Evolutionary conservation across 1,140 invertebrate genomes (phyloP), one percentile per base, ranked within the genome.

Genomic region (Sipha flava): DNA sequence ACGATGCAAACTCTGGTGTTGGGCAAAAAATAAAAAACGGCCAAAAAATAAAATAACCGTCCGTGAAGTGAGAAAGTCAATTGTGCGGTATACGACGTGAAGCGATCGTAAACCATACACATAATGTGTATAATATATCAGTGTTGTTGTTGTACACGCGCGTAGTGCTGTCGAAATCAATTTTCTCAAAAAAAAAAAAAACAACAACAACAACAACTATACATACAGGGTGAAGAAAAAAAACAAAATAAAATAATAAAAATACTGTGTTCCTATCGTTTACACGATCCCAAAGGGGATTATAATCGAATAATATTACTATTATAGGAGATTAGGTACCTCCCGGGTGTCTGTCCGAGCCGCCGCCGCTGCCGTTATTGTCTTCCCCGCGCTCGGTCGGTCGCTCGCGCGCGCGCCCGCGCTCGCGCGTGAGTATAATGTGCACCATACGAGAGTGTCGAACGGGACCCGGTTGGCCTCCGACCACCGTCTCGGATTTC

Each of bases 241-340:
- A 64, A 59, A 14, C 29, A 34, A 31, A 52, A 52, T 52, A 59
- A 59, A 18, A 59, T 29, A 26, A 45, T 14, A 68, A 49, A 34
- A 57, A 59, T 26, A 77, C 31, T 9, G 14, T 57, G 73, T 77
- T 59, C 31, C 73, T 77, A 77, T 77, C 73, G 52, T 77, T 77
- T 77, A 77, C 73, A 77, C 73, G 73, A 77, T 77, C 52, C 73
- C 73, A 31, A 26, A 52, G 45, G 21, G 52, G 73, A 57, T 77
- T 59, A 77, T 77, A 59, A 77, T 77, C 73, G 73, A 77, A 77
- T 77, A 77, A 77, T 59, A 77, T 77, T 77, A 77, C 37, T 40
- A 77, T 43, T 77, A 59, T 43, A 37, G 45, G 34, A 77, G 73
- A 77, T 77, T 47, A 70, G 12, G 43, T 54, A 75, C 29, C 40